A percentile compares a stretch with the other conserved stretches of the same genome.
Evolutionary conservation across 53 echinoderm and acorn worm species (phyloP).

Genomic region (Henricia sp.): DNA sequence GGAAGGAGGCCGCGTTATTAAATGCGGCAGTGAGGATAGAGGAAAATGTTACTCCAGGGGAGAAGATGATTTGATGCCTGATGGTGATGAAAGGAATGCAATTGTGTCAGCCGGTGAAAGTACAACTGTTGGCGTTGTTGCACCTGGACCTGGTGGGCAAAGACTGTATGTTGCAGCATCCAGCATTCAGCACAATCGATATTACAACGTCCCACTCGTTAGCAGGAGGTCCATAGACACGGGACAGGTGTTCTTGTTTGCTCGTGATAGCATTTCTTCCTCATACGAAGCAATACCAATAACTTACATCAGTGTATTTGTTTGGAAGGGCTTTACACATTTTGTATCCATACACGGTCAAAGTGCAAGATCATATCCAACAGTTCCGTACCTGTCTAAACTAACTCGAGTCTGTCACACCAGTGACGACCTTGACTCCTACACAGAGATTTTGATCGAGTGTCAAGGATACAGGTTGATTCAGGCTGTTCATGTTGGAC

Average conservation of each 20-base stretch:
- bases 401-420: slow-evolving; percentile 37
- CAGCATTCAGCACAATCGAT: not conserved
- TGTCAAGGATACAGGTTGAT: slow-evolving; percentile 45
- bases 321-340: slow-evolving; percentile 24
- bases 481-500: slow-evolving; percentile 46
- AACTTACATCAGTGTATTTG: slow-evolving; percentile 2
- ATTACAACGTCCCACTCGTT: not conserved
- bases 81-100: not conserved
- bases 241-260: not conserved
- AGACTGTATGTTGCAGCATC: not conserved
- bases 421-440: slow-evolving; percentile 26
- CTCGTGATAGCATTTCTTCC: not conserved
- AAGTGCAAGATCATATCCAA: not conserved
- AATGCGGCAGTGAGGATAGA: slow-evolving; percentile 50
- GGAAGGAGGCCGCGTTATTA: slow-evolving; percentile 46
- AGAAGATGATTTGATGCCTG: not conserved
- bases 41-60: slow-evolving; percentile 45
- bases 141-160: not conserved
- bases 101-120: slow-evolving; percentile 9
- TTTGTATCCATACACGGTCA: slow-evolving; percentile 10
- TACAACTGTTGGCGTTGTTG: not conserved
- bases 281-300: not conserved
- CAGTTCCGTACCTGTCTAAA: not conserved
- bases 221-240: not conserved
- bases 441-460: slow-evolving; percentile 60